Conservation (phyloP, 2,797 vertebrate genomes). For the Tokudaia muenninki region DNA sequence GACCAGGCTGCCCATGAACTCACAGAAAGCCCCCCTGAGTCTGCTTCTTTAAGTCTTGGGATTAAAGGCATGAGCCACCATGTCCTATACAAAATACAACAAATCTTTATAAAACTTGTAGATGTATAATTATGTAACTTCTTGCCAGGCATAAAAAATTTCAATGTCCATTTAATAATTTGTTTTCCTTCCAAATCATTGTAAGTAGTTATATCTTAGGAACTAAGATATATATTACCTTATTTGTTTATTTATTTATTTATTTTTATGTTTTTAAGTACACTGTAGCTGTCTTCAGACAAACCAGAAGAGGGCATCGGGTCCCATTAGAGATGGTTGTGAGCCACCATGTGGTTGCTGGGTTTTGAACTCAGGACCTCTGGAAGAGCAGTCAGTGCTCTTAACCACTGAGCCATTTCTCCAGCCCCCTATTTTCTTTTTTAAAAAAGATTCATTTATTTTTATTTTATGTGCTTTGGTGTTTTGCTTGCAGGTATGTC, state of each 20-base stretch:
- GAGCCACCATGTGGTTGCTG: no score
- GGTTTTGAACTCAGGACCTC: no score
- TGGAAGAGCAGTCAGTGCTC: no score
- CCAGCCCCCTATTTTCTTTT: background rate
- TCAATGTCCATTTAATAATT: constrained; percentile 29
- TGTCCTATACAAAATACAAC: background rate
- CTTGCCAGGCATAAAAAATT: background rate
- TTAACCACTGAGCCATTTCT: no score
- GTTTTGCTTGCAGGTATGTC: background rate
- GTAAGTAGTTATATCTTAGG: background rate
- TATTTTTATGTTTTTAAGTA: no score
- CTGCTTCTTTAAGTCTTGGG: background rate
- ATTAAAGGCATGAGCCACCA: background rate
- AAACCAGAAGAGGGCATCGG: no score
- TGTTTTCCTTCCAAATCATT: constrained; percentile 11
- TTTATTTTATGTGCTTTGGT: background rate
- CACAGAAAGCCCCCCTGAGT: no score
- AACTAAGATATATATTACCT: background rate
- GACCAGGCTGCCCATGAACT: background rate
- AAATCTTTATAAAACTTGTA: constrained; percentile 11
- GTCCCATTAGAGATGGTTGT: no score
- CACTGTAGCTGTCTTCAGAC: no score
- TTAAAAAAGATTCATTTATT: background rate
- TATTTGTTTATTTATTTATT: no score
- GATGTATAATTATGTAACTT: background rate